phyloP scores from a whole-genome alignment of 2,888 invertebrate species.

The Resseliella maxima region DNA sequence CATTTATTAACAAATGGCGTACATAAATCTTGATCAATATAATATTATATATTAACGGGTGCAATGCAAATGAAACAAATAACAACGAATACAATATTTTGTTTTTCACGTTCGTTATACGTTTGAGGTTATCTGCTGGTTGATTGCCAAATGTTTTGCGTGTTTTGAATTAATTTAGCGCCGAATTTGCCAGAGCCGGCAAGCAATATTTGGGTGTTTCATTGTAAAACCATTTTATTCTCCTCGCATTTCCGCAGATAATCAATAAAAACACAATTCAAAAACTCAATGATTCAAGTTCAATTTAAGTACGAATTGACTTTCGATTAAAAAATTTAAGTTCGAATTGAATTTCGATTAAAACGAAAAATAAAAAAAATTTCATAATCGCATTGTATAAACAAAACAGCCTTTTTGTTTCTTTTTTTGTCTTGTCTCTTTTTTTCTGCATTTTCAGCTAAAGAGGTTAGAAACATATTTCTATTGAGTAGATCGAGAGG shows the following conservation, averaged over 20 bases:
- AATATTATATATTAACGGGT: background rate
- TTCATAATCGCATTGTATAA: background rate
- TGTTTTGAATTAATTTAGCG: slow-evolving; percentile 18
- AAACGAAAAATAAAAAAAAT: too few relatives aligned
- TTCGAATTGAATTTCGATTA: slow-evolving; percentile 44
- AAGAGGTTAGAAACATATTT: too few relatives aligned
- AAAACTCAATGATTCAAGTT: slow-evolving; percentile 1
- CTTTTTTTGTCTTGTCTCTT: background rate
- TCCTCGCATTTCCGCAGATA: background rate
- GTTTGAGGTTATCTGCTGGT: slow-evolving; percentile 45
- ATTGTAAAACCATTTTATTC: background rate
- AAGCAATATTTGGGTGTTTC: background rate
- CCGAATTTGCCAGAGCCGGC: background rate
- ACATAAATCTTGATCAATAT: background rate
- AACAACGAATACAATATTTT: background rate
- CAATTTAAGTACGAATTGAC: slow-evolving; percentile 46
- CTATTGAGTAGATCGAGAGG: too few relatives aligned
- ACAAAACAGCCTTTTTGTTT: background rate
- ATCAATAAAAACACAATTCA: background rate
- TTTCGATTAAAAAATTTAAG: slow-evolving; percentile 21
- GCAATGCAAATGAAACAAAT: background rate
- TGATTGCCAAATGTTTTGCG: slow-evolving; percentile 19
- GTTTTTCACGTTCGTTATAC: background rate
- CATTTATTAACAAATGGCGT: background rate
- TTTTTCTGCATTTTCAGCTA: too few relatives aligned